Percentiles rank a stretch among this genome's conserved stretches.
These are phyloP conservation scores for Menidia beryllina DNA, from an alignment of 2,113 vertebrate genomes.

Conservation along the genomic window DNA sequence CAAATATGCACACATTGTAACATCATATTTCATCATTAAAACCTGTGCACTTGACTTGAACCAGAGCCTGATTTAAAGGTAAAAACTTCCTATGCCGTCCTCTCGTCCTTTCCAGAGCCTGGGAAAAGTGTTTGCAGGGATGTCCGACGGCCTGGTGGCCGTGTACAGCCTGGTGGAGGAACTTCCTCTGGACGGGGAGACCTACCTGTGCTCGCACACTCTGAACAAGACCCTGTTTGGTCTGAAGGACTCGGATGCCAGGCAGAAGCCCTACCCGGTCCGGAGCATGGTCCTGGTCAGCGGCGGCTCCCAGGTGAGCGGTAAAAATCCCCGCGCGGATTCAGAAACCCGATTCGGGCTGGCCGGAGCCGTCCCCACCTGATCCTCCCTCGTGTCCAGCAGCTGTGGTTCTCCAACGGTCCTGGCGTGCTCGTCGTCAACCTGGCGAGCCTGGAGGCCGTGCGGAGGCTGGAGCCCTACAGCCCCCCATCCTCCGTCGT, in stretches of 20 bases:
- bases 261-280: constrained; percentile 91
- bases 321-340: no score
- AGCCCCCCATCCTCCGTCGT: constrained; percentile 79
- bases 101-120: constrained; percentile 84
- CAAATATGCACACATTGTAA: no score
- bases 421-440: constrained; percentile 90
- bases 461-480: constrained; percentile 89
- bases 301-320: constrained; percentile 81
- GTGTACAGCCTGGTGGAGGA: constrained; percentile 86
- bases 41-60: no score
- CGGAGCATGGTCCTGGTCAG: constrained; percentile 86
- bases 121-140: constrained; percentile 88
- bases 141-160: constrained; percentile 90
- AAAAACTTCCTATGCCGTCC: neutral
- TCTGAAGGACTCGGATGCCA: constrained; percentile 86
- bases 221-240: constrained; percentile 88
- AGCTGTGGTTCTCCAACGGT: constrained; percentile 96
- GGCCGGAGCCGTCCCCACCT: no score
- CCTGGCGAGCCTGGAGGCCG: constrained; percentile 81
- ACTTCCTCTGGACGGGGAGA: constrained; percentile 84
- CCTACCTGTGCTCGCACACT: constrained; percentile 93
- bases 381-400: constrained; percentile 38
- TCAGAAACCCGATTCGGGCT: no score
- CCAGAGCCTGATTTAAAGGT: neutral
- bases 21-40: no score